A percentile compares a stretch with the other conserved stretches of the same genome.
Evolutionary conservation across 2,888 invertebrate species (phyloP).

Genomic region (Exocentrus adspersus): DNA sequence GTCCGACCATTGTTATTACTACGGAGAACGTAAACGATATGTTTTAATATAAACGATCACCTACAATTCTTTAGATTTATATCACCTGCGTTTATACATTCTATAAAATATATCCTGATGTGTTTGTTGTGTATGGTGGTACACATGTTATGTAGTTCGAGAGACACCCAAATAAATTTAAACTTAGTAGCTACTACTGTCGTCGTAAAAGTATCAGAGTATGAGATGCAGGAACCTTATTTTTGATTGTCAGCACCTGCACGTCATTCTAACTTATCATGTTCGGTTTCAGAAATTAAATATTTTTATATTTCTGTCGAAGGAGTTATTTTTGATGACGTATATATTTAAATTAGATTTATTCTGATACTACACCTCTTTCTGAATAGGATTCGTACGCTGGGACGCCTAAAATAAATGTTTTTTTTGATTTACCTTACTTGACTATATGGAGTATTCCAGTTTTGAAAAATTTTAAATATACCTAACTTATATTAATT

Average conservation of each 20-base stretch:
- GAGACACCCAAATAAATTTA: neutral
- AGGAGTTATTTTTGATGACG: no score
- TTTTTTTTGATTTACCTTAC: no score
- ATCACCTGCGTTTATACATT: constrained; percentile 37
- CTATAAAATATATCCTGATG: constrained; percentile 36
- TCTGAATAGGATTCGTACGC: no score
- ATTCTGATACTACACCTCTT: no score
- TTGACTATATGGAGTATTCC: no score
- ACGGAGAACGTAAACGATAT: constrained; percentile 51
- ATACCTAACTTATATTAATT: no score
- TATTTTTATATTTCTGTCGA: no score
- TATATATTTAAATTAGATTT: no score
- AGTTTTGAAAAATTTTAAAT: no score
- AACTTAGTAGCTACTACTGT: neutral
- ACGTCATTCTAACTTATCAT: no score
- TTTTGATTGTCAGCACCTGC: neutral
- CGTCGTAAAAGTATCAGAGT: neutral
- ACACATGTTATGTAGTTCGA: neutral
- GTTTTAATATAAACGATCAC: constrained; percentile 52
- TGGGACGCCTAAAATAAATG: no score
- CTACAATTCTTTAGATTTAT: constrained; percentile 52
- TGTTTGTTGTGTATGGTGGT: neutral
- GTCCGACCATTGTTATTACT: constrained; percentile 52
- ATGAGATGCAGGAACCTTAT: neutral
- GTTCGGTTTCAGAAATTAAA: no score